phyloP scores from a whole-genome alignment of 1,140 invertebrate genomes.

The Drosophila sp. region DNA sequence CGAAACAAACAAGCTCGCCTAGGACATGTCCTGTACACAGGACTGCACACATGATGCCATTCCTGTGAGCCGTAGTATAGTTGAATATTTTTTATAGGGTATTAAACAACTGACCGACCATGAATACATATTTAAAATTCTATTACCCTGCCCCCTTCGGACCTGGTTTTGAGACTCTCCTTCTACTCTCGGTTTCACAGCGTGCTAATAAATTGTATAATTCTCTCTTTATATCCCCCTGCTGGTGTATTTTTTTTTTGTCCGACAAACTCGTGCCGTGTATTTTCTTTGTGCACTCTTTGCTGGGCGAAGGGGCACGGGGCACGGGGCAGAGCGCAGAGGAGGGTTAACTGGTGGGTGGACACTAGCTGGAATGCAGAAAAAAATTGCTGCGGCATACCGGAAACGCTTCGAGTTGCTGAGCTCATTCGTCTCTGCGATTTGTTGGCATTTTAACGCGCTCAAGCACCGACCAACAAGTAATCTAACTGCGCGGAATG shows the following conservation, averaged over 20 bases:
- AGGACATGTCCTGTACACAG: neutral
- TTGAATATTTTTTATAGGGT: neutral
- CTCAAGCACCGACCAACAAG: slow-evolving; percentile 56
- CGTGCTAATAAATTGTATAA: slow-evolving; percentile 58
- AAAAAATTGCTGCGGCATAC: slow-evolving; percentile 80
- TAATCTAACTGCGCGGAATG: neutral
- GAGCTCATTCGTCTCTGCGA: slow-evolving; percentile 81
- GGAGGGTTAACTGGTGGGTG: neutral
- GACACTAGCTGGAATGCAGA: slow-evolving; percentile 37
- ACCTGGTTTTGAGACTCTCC: slow-evolving; percentile 20
- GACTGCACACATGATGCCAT: neutral
- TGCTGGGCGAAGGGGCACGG: slow-evolving; percentile 1
- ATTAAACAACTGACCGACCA: slow-evolving; percentile 33
- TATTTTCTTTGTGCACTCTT: slow-evolving; percentile 53
- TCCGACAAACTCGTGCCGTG: slow-evolving; percentile 51
- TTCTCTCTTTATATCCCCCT: slow-evolving; percentile 22
- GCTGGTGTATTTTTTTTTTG: slow-evolving; percentile 41
- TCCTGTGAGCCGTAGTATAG: slow-evolving; percentile 1
- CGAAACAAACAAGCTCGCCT: neutral
- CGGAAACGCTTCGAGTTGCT: slow-evolving; percentile 82
- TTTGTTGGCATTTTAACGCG: slow-evolving; percentile 81
- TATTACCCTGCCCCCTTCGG: slow-evolving; percentile 34
- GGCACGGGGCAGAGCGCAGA: no score
- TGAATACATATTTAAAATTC: slow-evolving; percentile 62
- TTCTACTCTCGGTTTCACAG: slow-evolving; percentile 12